Evolutionary conservation across 2,113 vertebrate species (phyloP).

Genomic region (Apaloderma vittatum): DNA sequence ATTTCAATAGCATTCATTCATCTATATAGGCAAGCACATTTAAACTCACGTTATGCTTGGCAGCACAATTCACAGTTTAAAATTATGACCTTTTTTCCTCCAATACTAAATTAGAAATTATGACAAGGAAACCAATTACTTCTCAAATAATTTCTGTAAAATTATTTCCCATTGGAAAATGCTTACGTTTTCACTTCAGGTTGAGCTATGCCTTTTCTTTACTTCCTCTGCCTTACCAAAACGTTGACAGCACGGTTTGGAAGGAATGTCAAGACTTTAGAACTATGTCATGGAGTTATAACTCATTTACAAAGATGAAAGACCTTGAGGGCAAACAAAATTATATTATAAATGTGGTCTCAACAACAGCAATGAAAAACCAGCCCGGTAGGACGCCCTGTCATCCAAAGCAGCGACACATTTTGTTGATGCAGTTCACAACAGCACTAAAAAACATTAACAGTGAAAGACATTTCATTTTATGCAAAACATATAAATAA

Average conservation of each 20-base stretch:
- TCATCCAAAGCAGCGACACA: slow-evolving; percentile 24
- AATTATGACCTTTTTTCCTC: neutral
- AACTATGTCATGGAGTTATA: neutral
- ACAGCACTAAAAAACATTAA: neutral
- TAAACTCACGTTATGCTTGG: neutral
- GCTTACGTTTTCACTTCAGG: slow-evolving; percentile 17
- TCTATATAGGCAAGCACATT: neutral
- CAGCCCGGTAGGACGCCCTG: neutral
- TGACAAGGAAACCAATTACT: neutral
- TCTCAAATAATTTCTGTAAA: neutral
- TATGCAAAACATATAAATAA: neutral
- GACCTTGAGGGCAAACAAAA: neutral
- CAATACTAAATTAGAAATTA: neutral
- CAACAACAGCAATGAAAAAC: slow-evolving; percentile 13
- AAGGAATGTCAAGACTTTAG: neutral
- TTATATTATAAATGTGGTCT: neutral
- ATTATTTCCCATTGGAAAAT: neutral
- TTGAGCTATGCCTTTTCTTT: slow-evolving; percentile 7
- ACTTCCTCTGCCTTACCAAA: slow-evolving; percentile 3
- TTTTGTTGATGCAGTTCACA: neutral
- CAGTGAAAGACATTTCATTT: neutral
- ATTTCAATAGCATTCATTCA: neutral
- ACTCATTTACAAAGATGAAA: neutral
- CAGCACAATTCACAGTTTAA: neutral
- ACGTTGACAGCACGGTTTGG: slow-evolving; percentile 4